Base-by-base conservation (phyloP, 2,797 vertebrate species). In the Momotus momota region DNA sequence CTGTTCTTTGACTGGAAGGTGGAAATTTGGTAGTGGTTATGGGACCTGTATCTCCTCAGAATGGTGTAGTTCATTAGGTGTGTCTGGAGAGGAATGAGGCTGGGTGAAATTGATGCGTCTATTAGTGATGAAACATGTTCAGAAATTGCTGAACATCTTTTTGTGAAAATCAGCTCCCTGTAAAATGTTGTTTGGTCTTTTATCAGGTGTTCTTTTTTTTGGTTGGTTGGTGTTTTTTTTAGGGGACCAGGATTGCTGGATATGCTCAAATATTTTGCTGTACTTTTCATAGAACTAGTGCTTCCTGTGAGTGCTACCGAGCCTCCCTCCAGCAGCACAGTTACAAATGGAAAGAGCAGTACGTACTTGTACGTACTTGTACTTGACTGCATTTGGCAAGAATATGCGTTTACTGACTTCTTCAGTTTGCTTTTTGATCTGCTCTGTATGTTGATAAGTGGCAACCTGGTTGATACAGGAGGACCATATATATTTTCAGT, bases 221-320 rank as follows among this genome's bases (percentile, higher is more conserved):
- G 45, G 51, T 52, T 26, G 27, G 6, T 11, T 49, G 25, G 13
- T 26, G 33, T 17, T 58, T 45, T 18, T n/a, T 38, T 72, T 48
- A 33, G 31, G 16, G 10, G 6, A 48, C 10, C 10, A 23, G 7
- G 10, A n/a, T 25, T 80, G 18, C 27, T 79, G 14, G 22, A n/a
- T 60, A 27, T 10, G 22, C n/a, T 77, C 45, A 73, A 55, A 67
- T 70, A 60, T 52, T 48, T 73, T 48, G 29, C 22, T 88, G 19
- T 19, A 26, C 2, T 90, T 75, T 73, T 35, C 40, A 45, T 2
- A 62, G 31, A 41, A 6, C 69, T 46, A 11, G 15, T 38, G 58
- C 21, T 62, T 51, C 17, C 14, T 35, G 16, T 6, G 26, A 26
- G 14, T 10, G n/a, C 3, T 58, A n/a, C 11, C 0, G 2, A 67